These are phyloP conservation scores for Carlito syrichta DNA, from an alignment of 2,113 vertebrate genomes.

Conservation along the genomic window DNA sequence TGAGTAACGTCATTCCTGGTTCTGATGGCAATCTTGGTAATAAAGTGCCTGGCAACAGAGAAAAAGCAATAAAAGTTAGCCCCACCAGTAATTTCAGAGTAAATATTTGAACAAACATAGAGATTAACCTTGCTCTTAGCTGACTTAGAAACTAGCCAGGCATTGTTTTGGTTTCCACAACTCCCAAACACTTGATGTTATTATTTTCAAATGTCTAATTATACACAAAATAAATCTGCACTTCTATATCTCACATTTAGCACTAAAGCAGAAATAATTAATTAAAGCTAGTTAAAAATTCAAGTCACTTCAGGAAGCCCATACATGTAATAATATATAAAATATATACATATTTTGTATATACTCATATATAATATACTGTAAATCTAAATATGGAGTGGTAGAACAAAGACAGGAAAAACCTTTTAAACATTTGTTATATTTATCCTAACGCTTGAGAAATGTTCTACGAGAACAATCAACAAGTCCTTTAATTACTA, in stretches of 20 bases:
- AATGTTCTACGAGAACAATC: not conserved
- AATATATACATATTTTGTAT: not conserved
- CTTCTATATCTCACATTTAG: not conserved
- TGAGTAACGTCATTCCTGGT: conserved; percentile 95
- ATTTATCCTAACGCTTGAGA: not conserved
- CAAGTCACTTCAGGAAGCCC: not conserved
- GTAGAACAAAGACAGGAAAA: not conserved
- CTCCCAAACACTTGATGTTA: not conserved
- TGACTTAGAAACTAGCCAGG: not conserved
- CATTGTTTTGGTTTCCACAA: not conserved
- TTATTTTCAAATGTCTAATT: not conserved
- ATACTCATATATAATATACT: not conserved
- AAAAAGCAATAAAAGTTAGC: conserved; percentile 33
- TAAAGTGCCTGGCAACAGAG: conserved; percentile 90
- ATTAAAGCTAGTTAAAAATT: not conserved
- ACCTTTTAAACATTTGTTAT: not conserved
- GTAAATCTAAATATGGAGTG: not conserved
- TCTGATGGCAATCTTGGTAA: conserved; percentile 96
- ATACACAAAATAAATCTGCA: not conserved
- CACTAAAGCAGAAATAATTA: not conserved
- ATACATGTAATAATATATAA: not conserved
- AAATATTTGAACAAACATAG: not conserved
- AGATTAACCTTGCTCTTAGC: not conserved
- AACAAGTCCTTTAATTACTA: not conserved
- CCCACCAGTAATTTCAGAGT: not conserved